Conservation (phyloP, 1,140 invertebrate genomes). For the Bombus confusus region DNA sequence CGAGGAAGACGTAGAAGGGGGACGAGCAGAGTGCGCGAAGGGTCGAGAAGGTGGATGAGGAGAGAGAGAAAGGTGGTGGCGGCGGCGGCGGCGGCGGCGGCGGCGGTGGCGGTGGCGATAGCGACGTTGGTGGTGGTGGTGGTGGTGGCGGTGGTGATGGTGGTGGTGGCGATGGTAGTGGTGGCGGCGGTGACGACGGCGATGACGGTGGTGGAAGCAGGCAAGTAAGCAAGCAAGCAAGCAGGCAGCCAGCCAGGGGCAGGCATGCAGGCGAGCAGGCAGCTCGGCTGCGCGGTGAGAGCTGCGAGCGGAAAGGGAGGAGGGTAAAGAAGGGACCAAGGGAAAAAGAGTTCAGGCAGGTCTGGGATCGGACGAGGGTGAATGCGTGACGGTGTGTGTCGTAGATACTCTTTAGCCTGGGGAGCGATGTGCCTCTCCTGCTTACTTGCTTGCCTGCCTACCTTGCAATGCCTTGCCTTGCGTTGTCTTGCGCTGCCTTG, state of each 20-base stretch:
- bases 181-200: background rate
- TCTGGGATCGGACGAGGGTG: slow-evolving; percentile 79
- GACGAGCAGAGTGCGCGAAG: slow-evolving; percentile 57
- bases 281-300: slow-evolving; percentile 47
- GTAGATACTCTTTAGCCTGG: slow-evolving; percentile 57
- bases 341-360: slow-evolving; percentile 81
- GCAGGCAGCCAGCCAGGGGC: slow-evolving; percentile 47
- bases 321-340: slow-evolving; percentile 74
- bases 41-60: slow-evolving; percentile 62
- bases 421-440: slow-evolving; percentile 62
- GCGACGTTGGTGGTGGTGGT: slow-evolving; percentile 28
- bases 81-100: background rate
- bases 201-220: slow-evolving; percentile 52
- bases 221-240: slow-evolving; percentile 26
- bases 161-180: slow-evolving; percentile 11
- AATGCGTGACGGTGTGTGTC: slow-evolving; percentile 75
- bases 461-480: slow-evolving; percentile 10
- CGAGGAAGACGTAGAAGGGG: background rate
- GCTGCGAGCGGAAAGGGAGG: slow-evolving; percentile 19
- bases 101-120: background rate
- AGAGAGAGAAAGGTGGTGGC: slow-evolving; percentile 40
- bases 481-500: slow-evolving; percentile 25
- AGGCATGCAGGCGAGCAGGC: slow-evolving; percentile 54
- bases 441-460: slow-evolving; percentile 57
- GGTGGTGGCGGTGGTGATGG: slow-evolving; percentile 12